These are phyloP conservation scores for Oryzias celebensis DNA, from an alignment of 2,113 vertebrate species.

Conservation along the genomic window DNA sequence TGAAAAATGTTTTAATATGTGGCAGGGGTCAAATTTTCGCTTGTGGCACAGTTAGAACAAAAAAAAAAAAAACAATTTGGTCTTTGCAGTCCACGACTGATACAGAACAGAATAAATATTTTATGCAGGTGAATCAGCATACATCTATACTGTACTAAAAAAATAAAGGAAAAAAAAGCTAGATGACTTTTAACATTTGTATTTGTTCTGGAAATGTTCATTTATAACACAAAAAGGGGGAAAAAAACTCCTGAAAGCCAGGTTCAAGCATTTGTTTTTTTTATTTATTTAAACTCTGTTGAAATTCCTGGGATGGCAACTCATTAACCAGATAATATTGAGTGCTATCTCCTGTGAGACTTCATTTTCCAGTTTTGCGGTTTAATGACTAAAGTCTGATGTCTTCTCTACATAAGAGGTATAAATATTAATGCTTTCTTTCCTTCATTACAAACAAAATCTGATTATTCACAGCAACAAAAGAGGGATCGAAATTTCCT, in stretches of 20 bases:
- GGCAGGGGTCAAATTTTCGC: too few species aligned
- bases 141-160: too few species aligned
- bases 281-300: conserved; percentile 36
- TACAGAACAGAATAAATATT: too few species aligned
- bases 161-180: too few species aligned
- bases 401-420: conserved; percentile 24
- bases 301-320: conserved; percentile 31
- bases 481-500: conserved; percentile 44
- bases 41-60: neutral
- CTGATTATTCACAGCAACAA: conserved; percentile 31
- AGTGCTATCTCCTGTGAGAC: conserved; percentile 32
- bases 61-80: neutral
- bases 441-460: conserved; percentile 39
- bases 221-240: too few species aligned
- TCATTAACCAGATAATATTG: conserved; percentile 46
- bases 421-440: conserved; percentile 58
- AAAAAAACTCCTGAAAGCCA: too few species aligned
- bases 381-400: conserved; percentile 47
- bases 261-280: neutral
- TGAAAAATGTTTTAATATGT: neutral
- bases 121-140: too few species aligned
- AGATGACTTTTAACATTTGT: too few species aligned
- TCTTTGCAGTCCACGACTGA: neutral
- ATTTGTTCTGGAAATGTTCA: too few species aligned
- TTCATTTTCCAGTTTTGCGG: conserved; percentile 48